phyloP scores from a whole-genome alignment of 2,113 vertebrate species.

The Strigops habroptila region DNA sequence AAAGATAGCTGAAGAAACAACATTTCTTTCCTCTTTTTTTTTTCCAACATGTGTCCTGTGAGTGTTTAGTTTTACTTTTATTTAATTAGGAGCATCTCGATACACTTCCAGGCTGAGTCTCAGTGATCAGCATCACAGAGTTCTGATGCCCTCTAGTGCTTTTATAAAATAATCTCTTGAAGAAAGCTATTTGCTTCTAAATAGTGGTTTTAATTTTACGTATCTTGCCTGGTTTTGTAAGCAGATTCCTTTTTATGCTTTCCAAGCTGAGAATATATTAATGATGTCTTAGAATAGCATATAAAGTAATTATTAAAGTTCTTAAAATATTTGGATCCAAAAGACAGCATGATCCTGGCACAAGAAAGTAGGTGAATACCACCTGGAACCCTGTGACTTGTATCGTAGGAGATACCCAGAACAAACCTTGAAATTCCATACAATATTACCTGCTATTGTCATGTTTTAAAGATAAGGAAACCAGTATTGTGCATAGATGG shows the following conservation, averaged over 20 bases:
- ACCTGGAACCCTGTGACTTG: neutral
- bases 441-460: neutral
- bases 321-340: neutral
- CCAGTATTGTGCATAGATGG: neutral
- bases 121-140: neutral
- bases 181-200: neutral
- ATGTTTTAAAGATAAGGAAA: neutral
- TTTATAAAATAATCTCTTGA: neutral
- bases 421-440: neutral
- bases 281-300: neutral
- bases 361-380: neutral
- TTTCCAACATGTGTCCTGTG: neutral
- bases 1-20: neutral
- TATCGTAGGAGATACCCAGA: neutral
- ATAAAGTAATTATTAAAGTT: neutral
- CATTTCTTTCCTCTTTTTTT: neutral
- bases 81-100: neutral
- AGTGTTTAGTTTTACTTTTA: neutral
- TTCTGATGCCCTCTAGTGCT: slow-evolving; percentile 63
- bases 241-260: neutral
- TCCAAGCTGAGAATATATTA: neutral
- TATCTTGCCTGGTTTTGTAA: neutral
- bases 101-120: neutral
- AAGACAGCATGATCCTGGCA: neutral
- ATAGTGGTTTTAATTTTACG: neutral